Evolutionary conservation across 2,113 vertebrate species (phyloP).

Genomic region (Carollia perspicillata): DNA sequence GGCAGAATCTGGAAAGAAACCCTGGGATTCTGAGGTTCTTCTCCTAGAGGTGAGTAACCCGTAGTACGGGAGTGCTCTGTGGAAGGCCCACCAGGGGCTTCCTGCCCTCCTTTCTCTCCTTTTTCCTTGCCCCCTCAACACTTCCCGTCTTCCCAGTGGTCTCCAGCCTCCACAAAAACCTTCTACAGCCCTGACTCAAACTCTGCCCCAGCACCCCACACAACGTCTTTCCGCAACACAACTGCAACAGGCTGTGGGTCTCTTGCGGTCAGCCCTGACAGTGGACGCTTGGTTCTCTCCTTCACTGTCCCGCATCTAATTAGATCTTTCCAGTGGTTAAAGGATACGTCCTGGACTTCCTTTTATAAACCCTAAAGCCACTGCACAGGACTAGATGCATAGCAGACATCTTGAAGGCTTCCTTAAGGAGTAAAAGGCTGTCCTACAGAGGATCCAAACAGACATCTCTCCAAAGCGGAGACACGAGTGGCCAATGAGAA

Average conservation of each 20-base stretch:
- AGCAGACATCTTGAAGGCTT: background rate
- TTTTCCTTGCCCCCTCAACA: background rate
- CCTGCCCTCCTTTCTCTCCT: background rate
- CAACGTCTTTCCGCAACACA: background rate
- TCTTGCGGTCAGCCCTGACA: background rate
- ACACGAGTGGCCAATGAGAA: background rate
- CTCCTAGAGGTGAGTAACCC: background rate
- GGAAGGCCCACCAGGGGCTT: background rate
- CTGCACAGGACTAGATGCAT: background rate
- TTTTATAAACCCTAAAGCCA: background rate
- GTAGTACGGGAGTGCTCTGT: background rate
- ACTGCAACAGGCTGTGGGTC: rapidly evolving
- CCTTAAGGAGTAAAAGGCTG: background rate
- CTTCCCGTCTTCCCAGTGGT: background rate
- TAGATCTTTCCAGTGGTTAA: background rate
- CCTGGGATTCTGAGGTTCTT: background rate
- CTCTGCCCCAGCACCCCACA: background rate
- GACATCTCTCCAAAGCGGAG: background rate
- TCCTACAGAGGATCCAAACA: background rate
- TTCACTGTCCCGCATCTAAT: background rate
- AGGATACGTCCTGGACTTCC: background rate
- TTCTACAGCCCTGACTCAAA: background rate
- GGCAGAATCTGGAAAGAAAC: background rate
- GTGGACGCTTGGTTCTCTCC: background rate
- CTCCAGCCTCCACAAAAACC: background rate